Conservation (phyloP, 2,113 vertebrate species). For the Pantherophis guttatus region DNA sequence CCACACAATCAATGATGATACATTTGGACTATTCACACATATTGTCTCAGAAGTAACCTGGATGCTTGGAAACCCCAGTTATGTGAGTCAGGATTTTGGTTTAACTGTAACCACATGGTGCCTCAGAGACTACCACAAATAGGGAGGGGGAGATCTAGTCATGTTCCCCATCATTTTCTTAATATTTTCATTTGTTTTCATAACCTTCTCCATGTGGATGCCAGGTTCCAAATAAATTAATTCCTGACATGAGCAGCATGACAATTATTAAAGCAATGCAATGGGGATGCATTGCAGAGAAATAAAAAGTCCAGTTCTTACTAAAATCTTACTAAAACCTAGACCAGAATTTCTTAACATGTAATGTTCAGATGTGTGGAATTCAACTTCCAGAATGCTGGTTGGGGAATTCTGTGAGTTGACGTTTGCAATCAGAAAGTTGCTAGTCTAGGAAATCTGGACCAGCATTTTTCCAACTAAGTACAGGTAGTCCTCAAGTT, state of each 20-base stretch:
- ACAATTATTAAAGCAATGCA: neutral
- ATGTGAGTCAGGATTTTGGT: neutral
- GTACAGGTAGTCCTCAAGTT: neutral
- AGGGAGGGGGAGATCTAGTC: neutral
- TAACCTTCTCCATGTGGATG: neutral
- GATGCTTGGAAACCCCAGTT: neutral
- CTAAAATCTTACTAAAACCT: neutral
- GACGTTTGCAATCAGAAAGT: neutral
- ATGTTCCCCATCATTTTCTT: neutral
- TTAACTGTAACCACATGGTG: neutral
- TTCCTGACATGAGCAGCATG: neutral
- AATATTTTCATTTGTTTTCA: neutral
- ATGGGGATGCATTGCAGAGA: neutral
- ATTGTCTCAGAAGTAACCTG: neutral
- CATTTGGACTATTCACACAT: neutral
- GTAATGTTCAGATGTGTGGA: neutral
- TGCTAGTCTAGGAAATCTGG: neutral
- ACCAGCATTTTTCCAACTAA: neutral
- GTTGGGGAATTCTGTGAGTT: neutral
- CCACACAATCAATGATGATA: neutral
- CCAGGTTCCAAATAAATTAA: neutral
- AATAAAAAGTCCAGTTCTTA: neutral
- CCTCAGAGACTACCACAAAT: neutral
- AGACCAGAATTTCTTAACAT: neutral
- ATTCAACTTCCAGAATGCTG: neutral